Percentiles rank a stretch among this genome's conserved stretches.
Evolutionary conservation across 2,113 vertebrate species (phyloP).

Genomic region (Thalassarche chlororhynchos): DNA sequence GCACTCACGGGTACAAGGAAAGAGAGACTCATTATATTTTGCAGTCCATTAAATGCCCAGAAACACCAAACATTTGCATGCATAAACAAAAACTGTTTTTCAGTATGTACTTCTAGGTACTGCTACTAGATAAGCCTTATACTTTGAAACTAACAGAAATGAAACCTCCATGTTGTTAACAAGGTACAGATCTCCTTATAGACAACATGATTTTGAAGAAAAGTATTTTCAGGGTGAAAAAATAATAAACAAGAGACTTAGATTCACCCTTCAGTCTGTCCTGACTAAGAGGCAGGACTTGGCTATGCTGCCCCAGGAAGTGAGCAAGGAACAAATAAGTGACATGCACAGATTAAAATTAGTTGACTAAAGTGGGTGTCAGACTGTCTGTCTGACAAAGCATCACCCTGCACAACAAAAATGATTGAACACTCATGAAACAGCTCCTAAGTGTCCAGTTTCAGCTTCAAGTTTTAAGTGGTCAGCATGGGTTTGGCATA

Average conservation of each 20-base stretch:
- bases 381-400: not conserved
- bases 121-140: not conserved
- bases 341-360: not conserved
- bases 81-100: not conserved
- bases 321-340: not conserved
- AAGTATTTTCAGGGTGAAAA: not conserved
- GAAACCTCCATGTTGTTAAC: not conserved
- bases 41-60: not conserved
- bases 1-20: not conserved
- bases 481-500: not conserved
- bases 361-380: not conserved
- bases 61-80: not conserved
- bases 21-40: not conserved
- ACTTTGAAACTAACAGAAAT: not conserved
- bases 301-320: not conserved
- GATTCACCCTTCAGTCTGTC: not conserved
- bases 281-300: not conserved
- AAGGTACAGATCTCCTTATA: not conserved
- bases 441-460: not conserved
- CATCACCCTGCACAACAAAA: not conserved
- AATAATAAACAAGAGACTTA: not conserved
- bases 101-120: not conserved
- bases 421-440: not conserved
- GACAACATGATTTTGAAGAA: not conserved
- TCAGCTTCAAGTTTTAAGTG: not conserved